These are phyloP conservation scores for Trypoxylon attenuatum DNA, from an alignment of 2,888 invertebrate species.

Conservation along the genomic window DNA sequence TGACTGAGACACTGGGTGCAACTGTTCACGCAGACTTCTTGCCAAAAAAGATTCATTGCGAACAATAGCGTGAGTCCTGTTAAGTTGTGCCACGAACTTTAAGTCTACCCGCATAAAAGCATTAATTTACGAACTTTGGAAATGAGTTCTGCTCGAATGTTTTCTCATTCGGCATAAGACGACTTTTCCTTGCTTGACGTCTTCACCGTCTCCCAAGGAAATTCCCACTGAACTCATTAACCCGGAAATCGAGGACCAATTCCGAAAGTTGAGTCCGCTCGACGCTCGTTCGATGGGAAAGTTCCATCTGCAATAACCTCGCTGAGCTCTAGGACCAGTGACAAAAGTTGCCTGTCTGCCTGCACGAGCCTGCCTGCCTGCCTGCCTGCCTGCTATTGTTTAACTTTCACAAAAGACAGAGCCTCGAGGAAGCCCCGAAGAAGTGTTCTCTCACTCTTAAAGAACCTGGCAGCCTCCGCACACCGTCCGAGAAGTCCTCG, in stretches of 20 bases:
- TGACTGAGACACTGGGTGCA: too few species aligned
- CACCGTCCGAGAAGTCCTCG: conserved; percentile 19
- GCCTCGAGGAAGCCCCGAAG: neutral
- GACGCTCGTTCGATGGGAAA: conserved; percentile 49
- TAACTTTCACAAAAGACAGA: conserved; percentile 52
- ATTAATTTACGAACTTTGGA: conserved; percentile 39
- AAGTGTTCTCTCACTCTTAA: neutral
- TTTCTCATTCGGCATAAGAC: conserved; percentile 27
- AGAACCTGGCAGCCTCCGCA: conserved; percentile 1
- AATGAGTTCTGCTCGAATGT: conserved; percentile 18
- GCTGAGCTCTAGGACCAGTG: conserved; percentile 31
- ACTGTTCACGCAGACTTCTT: too few species aligned
- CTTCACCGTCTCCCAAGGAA: conserved; percentile 8
- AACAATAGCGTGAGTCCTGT: neutral
- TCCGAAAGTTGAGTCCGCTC: conserved; percentile 27
- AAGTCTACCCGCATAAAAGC: conserved; percentile 30
- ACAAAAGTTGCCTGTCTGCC: too few species aligned
- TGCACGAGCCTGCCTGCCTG: too few species aligned
- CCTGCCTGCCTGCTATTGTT: conserved; percentile 55
- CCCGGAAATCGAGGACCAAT: conserved; percentile 55
- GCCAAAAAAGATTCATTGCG: too few species aligned
- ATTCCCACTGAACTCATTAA: conserved; percentile 39
- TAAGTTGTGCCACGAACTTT: conserved; percentile 7
- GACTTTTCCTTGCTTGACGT: conserved; percentile 3
- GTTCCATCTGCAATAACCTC: conserved; percentile 56